phyloP scores from a whole-genome alignment of 2,797 vertebrate genomes.

The Thaleichthys pacificus region DNA sequence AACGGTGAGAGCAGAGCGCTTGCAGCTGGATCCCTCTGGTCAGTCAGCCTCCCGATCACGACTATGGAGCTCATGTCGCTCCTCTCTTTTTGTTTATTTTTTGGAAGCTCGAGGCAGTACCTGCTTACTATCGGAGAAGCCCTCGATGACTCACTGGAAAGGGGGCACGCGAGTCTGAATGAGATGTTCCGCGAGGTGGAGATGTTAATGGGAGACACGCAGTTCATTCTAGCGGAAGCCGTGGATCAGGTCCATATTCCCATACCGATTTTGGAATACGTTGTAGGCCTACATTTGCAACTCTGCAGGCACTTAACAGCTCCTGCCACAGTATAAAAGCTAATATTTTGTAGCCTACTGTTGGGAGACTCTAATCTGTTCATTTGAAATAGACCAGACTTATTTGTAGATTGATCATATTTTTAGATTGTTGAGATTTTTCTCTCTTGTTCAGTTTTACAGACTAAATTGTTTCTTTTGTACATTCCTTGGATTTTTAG shows the following conservation, averaged over 20 bases:
- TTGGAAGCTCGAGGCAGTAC: slow-evolving; percentile 31
- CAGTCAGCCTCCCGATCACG: background rate
- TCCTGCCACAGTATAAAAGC: background rate
- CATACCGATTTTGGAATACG: background rate
- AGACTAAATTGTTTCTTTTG: too few relatives aligned
- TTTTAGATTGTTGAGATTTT: background rate
- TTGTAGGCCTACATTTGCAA: background rate
- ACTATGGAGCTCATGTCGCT: slow-evolving; percentile 37
- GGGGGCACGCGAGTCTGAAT: slow-evolving; percentile 78
- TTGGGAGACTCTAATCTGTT: background rate
- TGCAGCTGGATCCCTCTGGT: background rate
- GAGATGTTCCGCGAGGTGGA: slow-evolving; percentile 93
- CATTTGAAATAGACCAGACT: background rate
- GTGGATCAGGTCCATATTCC: slow-evolving; percentile 82
- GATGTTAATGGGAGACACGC: slow-evolving; percentile 91
- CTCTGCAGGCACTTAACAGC: background rate
- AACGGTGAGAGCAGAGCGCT: background rate
- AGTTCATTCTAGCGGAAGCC: slow-evolving; percentile 87
- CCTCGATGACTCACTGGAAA: slow-evolving; percentile 53
- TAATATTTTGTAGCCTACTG: background rate
- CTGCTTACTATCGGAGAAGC: slow-evolving; percentile 18
- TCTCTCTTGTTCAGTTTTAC: too few relatives aligned
- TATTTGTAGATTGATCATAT: background rate
- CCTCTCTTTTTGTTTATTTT: slow-evolving; percentile 51
- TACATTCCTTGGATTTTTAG: too few relatives aligned